Evolutionary conservation across 2,888 invertebrate species (phyloP).

Genomic region (Rhagonycha lutea): DNA sequence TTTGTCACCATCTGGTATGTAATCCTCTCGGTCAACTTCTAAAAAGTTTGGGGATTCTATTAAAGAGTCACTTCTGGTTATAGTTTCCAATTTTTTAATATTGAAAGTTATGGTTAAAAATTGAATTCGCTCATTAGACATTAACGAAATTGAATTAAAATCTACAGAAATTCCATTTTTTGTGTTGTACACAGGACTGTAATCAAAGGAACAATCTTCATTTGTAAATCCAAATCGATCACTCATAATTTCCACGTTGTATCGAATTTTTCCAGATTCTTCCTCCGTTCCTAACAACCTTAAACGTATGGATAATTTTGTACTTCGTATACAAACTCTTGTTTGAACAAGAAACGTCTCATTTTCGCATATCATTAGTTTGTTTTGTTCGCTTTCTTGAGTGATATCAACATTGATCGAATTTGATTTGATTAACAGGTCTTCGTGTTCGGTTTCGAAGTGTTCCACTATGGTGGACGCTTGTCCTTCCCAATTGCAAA

Average conservation of each 20-base stretch:
- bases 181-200: constrained; percentile 22
- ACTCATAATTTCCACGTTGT: constrained; percentile 17
- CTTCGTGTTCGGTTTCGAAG: constrained; percentile 21
- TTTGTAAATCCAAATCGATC: constrained; percentile 24
- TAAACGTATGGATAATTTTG: constrained; percentile 16
- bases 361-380: constrained; percentile 11
- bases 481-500: constrained; percentile 29
- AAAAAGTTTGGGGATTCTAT: background rate
- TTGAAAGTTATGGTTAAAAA: background rate
- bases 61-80: too few relatives aligned
- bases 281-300: constrained; percentile 17
- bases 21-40: background rate
- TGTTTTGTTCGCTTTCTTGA: constrained; percentile 16
- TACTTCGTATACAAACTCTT: background rate
- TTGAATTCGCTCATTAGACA: background rate
- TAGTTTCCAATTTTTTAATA: background rate
- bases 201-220: constrained; percentile 6
- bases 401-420: constrained; percentile 16
- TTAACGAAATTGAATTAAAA: constrained; percentile 17
- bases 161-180: constrained; percentile 23
- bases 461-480: constrained; percentile 23
- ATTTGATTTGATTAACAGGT: constrained; percentile 23
- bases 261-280: constrained; percentile 1
- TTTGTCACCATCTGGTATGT: background rate
- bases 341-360: constrained; percentile 26